Conservation (phyloP, 2,888 invertebrate genomes). For the Pterostichus niger region DNA sequence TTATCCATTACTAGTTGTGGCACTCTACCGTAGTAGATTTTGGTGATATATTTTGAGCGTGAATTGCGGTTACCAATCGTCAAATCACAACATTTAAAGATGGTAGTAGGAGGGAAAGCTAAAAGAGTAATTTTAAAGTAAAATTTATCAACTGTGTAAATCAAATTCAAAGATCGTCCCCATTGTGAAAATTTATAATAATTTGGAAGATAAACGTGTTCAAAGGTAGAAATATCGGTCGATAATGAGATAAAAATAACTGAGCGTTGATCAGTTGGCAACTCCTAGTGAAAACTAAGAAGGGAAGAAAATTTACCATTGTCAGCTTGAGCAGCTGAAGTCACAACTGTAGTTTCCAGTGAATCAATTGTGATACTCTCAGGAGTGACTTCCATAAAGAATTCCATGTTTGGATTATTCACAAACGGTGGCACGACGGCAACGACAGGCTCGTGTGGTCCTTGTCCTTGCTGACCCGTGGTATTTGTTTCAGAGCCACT, state of each 20-base stretch:
- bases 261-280: neutral
- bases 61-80: too few relatives aligned
- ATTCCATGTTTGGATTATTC: conserved; percentile 78
- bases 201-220: neutral
- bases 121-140: too few relatives aligned
- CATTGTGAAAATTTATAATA: too few relatives aligned
- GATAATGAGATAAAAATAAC: neutral
- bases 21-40: too few relatives aligned
- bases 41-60: too few relatives aligned
- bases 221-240: conserved; percentile 22
- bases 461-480: conserved; percentile 15
- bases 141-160: too few relatives aligned
- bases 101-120: too few relatives aligned
- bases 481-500: conserved; percentile 41
- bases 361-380: conserved; percentile 76
- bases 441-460: conserved; percentile 56
- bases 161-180: too few relatives aligned
- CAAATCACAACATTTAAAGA: too few relatives aligned
- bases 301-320: conserved; percentile 70
- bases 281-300: neutral
- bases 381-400: conserved; percentile 81
- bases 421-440: conserved; percentile 68
- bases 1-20: too few relatives aligned
- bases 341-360: conserved; percentile 73
- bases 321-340: conserved; percentile 72